phyloP scores from a whole-genome alignment of 2,888 invertebrate species.

The Kuschelorhynchus macadamiae region DNA sequence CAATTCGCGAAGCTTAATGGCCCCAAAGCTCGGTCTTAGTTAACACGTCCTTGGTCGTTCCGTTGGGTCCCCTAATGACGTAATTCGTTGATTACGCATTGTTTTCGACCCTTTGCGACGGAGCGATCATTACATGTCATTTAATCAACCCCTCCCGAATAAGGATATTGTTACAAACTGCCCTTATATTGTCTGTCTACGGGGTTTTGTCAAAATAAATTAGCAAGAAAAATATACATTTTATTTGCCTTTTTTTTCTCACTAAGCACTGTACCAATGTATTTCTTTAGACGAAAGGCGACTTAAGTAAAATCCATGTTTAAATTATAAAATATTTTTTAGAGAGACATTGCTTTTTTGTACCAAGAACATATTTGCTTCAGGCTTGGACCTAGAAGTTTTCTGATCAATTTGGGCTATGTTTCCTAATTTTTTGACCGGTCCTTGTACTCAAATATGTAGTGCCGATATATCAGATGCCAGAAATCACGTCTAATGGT shows the following conservation, averaged over 20 bases:
- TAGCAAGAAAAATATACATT: too few relatives aligned
- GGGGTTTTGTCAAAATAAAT: not conserved
- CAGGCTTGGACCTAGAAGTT: too few relatives aligned
- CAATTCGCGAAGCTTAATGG: constrained; percentile 43
- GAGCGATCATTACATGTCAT: constrained; percentile 55
- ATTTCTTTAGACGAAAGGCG: too few relatives aligned
- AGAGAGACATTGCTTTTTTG: too few relatives aligned
- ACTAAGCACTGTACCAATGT: too few relatives aligned
- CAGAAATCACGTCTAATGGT: constrained; percentile 49
- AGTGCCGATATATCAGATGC: constrained; percentile 9
- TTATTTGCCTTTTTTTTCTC: too few relatives aligned
- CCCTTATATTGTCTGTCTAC: constrained; percentile 45
- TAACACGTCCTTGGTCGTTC: constrained; percentile 48
- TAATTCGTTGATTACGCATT: constrained; percentile 69
- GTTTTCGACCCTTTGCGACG: constrained; percentile 62
- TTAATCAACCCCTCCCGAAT: constrained; percentile 60
- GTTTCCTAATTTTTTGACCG: not conserved
- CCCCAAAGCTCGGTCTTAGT: constrained; percentile 41
- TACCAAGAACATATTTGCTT: too few relatives aligned
- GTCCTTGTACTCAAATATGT: not conserved
- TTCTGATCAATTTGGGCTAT: too few relatives aligned
- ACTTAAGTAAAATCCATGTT: too few relatives aligned
- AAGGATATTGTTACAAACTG: constrained; percentile 68
- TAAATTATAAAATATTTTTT: too few relatives aligned
- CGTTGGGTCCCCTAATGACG: constrained; percentile 62